Evolutionary conservation across 2,888 invertebrate species (phyloP), one percentile per base, ranked within the genome.

Genomic region (Seira ritae): DNA sequence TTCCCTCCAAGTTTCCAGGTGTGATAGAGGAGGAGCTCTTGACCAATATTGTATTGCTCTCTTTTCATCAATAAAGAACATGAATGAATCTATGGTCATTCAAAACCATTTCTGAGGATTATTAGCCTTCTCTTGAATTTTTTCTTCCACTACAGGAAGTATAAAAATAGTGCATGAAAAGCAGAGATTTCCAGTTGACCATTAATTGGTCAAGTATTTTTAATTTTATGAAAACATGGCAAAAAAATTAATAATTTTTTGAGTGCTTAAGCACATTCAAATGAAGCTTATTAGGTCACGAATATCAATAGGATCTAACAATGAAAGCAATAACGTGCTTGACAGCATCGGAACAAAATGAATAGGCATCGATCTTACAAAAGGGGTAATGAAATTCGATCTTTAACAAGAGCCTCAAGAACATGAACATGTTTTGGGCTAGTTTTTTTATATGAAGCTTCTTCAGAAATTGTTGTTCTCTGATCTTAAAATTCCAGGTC

Each of bases 1-100:
- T 79, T 46, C 66, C 55, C 8, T 23, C 31, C 15, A 0, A 73
- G 37, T 73, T 80, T 80, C 80, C 80, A 80, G 80, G 80, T 80
- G 80, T 80, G 73, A 80, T 68, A 65, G 31, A 80, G 73, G 73
- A 80, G 80, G 73, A 73, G 73, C 73, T 72, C 80, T 80, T 80
- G 80, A 80, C 80, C 80, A 80, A 80, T 42, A 79, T 79, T 8
- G 19, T 55, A 55, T 55, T 55, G 55, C 55, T 55, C 24, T 62
- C 42, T 22, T 69, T 69, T 62, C n/a, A 65, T 19, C 15, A 60
- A n/a, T 46, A 12, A 24, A 50, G 1, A 68, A 31, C n/a, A 75
- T 37, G 17, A 67, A 50, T 75, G 75, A 20, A 10, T 66, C 17
- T 50, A 22, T 42, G 37, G 67, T 31, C 60, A 23, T 62, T 15